phyloP scores from a whole-genome alignment of 37 sponge, comb jelly and placozoan species.

The Crambe crambe region DNA sequence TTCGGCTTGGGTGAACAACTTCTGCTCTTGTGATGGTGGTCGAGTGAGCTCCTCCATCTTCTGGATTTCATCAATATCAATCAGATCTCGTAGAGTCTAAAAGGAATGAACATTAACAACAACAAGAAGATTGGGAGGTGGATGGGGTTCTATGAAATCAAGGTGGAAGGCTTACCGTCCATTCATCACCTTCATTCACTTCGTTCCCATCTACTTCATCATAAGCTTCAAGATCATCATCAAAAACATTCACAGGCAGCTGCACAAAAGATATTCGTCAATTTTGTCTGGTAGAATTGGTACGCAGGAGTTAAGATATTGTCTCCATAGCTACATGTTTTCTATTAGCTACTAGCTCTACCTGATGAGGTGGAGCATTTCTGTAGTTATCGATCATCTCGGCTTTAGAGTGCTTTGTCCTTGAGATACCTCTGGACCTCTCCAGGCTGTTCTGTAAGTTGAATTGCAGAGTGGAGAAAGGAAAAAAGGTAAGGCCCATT shows the following conservation, averaged over 20 bases:
- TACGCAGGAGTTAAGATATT: too few relatives aligned
- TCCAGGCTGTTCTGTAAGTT: not conserved
- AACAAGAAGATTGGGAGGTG: not conserved
- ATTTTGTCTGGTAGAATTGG: not conserved
- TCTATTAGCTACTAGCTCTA: too few relatives aligned
- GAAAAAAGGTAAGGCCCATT: too few relatives aligned
- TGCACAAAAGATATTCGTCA: not conserved
- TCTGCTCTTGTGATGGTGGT: not conserved
- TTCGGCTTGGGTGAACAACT: slow-evolving; percentile 9
- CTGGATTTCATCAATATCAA: slow-evolving; percentile 36
- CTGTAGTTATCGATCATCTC: slow-evolving; percentile 52
- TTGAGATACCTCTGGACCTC: not conserved
- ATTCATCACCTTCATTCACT: not conserved
- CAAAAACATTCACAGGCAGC: slow-evolving; percentile 45
- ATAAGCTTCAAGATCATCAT: not conserved
- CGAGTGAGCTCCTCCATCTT: not conserved
- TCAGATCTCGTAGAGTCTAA: slow-evolving; percentile 59
- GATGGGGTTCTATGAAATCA: not conserved
- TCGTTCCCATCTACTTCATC: slow-evolving; percentile 14
- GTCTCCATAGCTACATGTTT: too few relatives aligned
- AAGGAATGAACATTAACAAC: not conserved
- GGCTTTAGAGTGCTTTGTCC: slow-evolving; percentile 13
- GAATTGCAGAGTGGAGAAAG: too few relatives aligned
- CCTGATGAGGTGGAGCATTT: slow-evolving; percentile 60
- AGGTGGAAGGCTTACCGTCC: not conserved